These are phyloP conservation scores for Accipiter virgatus DNA, from an alignment of 2,113 vertebrate genomes.

Conservation along the genomic window DNA sequence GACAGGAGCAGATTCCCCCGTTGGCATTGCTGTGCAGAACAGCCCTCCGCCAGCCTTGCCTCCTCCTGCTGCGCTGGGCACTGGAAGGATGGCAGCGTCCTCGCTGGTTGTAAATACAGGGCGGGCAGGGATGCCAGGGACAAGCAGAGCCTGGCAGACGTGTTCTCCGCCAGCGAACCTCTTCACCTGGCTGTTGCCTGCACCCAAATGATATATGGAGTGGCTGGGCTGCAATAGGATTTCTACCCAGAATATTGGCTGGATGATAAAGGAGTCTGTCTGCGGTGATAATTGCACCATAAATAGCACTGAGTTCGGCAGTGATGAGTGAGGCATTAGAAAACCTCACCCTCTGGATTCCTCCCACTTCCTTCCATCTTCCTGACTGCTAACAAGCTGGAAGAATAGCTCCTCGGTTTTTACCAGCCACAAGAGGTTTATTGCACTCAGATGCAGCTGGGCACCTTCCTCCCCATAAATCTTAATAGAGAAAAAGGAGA, in stretches of 20 bases:
- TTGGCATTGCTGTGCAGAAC: neutral
- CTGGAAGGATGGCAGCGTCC: neutral
- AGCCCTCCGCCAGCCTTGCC: accelerated
- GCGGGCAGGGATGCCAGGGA: neutral
- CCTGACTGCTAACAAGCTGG: conserved; percentile 51
- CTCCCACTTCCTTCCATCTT: conserved; percentile 57
- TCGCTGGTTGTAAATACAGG: neutral
- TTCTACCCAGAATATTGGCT: conserved; percentile 54
- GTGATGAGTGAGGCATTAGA: conserved; percentile 42
- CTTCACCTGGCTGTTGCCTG: conserved; percentile 9
- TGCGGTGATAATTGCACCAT: conserved; percentile 53
- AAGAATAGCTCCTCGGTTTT: neutral
- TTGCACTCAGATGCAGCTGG: neutral
- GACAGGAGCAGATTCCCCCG: accelerated
- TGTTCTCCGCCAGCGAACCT: neutral
- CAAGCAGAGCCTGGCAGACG: neutral
- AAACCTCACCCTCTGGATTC: conserved; percentile 48
- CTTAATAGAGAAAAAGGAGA: neutral
- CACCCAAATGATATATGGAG: neutral
- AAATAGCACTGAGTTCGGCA: conserved; percentile 47
- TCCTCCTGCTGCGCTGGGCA: neutral
- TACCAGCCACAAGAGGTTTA: neutral
- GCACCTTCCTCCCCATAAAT: conserved; percentile 29
- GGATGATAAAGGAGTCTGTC: conserved; percentile 56
- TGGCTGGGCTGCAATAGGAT: conserved; percentile 34